Evolutionary conservation across 2,888 invertebrate species (phyloP), one percentile per base, ranked within the genome.

Genomic region (Hyposoter dolosus): DNA sequence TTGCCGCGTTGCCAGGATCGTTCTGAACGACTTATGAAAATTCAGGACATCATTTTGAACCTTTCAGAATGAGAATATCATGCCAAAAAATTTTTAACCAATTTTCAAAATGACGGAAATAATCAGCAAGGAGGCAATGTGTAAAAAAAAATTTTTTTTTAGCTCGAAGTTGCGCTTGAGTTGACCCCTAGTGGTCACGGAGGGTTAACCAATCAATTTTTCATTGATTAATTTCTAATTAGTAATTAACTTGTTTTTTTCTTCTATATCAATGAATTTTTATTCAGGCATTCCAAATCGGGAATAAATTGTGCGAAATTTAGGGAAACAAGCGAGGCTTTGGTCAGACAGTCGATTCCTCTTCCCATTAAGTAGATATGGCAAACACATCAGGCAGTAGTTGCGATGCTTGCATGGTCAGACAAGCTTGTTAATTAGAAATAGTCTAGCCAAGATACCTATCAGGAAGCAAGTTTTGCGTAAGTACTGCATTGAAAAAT

Each of bases 401-500:
- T 72, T 77, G 35, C n/a, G 56, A 19, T 63, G 56, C 53, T 65
- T 0, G 32, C 80, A 76, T 65, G 63, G 75, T 84, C 80, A 35
- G 80, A 65, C 79, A 15, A 40, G 40, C 9, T 65, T 7, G 69
- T 63, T 35, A 17, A 35, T 71, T 23, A 50, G 23, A 3, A 5
- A 50, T 50, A 10, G 23, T 19, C 19, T 23, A 9, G 53, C 10
- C 10, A 56, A n/a, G 9, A 56, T 12, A 28, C 28, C 28, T 1
- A 32, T 23, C 23, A 23, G 3, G 23, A 7, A 28, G 15, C 28
- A 28, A 15, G 28, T 28, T 28, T 28, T 28, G 1, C 15, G 5
- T 17, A 0, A 60, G 28, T 12, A 28, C 28, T 60, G 15, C 60
- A 15, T 60, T 28, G 12, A 4, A 60, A 28, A 28, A 15, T 28